These are phyloP conservation scores for Clusia tigrina DNA, from an alignment of 2,888 invertebrate genomes.

Conservation along the genomic window DNA sequence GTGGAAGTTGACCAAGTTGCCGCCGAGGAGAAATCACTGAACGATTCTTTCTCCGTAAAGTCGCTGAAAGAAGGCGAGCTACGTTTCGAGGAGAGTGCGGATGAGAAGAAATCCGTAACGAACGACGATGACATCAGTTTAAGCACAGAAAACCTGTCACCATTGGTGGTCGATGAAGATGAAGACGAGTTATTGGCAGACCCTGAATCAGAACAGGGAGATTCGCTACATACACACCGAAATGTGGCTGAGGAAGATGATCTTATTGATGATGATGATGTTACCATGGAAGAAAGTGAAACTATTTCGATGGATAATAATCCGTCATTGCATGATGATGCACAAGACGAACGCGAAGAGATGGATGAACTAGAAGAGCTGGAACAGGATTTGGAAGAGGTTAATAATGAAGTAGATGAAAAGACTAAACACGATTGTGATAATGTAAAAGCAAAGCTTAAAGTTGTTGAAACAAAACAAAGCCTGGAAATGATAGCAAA, in stretches of 20 bases:
- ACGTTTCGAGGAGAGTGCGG: slow-evolving; percentile 48
- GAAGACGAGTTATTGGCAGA: slow-evolving; percentile 28
- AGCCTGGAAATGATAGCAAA: too few relatives aligned
- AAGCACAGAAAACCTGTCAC: slow-evolving; percentile 41
- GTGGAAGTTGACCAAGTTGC: slow-evolving; percentile 23
- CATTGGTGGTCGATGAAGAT: slow-evolving; percentile 42
- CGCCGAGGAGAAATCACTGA: slow-evolving; percentile 19
- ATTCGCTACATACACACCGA: slow-evolving; percentile 2
- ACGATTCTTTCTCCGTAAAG: slow-evolving; percentile 33
- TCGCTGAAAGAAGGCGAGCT: slow-evolving; percentile 50
- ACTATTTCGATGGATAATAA: slow-evolving; percentile 44
- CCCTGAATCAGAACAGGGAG: not conserved
- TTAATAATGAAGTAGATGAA: slow-evolving; percentile 13
- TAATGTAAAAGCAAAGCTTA: slow-evolving; percentile 29
- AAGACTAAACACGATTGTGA: slow-evolving; percentile 26
- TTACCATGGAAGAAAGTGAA: slow-evolving; percentile 41
- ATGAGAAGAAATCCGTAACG: slow-evolving; percentile 36
- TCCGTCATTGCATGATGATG: slow-evolving; percentile 31
- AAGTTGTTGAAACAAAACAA: too few relatives aligned
- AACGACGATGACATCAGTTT: slow-evolving; percentile 41
- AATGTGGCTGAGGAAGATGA: slow-evolving; percentile 12
- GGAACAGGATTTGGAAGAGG: slow-evolving; percentile 7
- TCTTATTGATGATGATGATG: slow-evolving; percentile 17
- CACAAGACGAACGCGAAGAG: slow-evolving; percentile 27
- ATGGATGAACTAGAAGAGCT: slow-evolving; percentile 8